A percentile compares a stretch with the other conserved stretches of the same genome.
These are phyloP conservation scores for Umimayanthus chanpuru DNA, from an alignment of 92 coral and sea anemone species.

Conservation along the genomic window DNA sequence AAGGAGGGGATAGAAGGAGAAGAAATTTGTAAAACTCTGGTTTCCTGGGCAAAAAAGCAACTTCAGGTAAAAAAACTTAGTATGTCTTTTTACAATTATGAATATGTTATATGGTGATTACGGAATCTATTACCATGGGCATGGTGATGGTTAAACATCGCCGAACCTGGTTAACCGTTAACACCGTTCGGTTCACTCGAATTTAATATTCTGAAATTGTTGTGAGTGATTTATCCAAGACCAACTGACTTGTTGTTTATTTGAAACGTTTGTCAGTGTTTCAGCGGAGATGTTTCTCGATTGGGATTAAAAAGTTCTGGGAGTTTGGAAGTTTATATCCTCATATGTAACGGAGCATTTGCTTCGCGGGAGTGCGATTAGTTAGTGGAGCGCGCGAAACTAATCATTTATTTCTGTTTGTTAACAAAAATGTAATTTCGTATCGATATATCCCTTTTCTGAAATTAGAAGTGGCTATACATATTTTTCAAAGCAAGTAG, in stretches of 20 bases:
- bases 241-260: background rate
- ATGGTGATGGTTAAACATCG: background rate
- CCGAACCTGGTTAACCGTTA: too few species aligned
- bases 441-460: background rate
- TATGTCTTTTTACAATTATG: background rate
- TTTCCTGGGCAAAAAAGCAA: conserved; percentile 83
- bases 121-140: background rate
- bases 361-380: background rate
- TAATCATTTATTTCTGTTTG: background rate
- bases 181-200: background rate
- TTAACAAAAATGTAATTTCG: background rate
- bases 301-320: background rate
- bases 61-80: conserved; percentile 65
- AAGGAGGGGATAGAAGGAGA: conserved; percentile 69
- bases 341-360: background rate
- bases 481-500: background rate
- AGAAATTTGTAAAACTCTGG: conserved; percentile 73
- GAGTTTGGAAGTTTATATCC: background rate
- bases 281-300: too few species aligned
- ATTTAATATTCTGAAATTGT: too few species aligned
- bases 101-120: background rate
- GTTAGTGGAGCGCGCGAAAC: conserved; percentile 2
- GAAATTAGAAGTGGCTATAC: background rate
- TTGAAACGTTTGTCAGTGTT: too few species aligned
- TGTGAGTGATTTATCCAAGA: background rate